phyloP scores from a whole-genome alignment of 2,888 invertebrate species.

The Aspidiotus destructor region DNA sequence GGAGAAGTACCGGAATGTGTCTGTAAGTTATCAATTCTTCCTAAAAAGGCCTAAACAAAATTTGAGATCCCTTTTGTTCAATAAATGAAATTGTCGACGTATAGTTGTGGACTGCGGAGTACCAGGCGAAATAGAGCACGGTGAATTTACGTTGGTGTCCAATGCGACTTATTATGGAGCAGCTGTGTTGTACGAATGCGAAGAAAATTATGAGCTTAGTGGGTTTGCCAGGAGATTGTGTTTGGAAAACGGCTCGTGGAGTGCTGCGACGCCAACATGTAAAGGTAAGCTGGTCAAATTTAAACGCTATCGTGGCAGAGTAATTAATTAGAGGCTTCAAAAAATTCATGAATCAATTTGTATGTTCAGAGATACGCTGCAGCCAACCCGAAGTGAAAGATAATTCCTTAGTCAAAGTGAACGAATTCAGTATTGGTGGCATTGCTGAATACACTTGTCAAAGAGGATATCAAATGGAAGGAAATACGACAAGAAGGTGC shows the following conservation, averaged over 20 bases:
- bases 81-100: background rate
- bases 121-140: slow-evolving; percentile 61
- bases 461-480: slow-evolving; percentile 67
- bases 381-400: slow-evolving; percentile 55
- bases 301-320: no score
- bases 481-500: slow-evolving; percentile 68
- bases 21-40: slow-evolving; percentile 53
- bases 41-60: background rate
- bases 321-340: background rate
- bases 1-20: slow-evolving; percentile 72
- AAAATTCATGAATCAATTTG: background rate
- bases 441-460: slow-evolving; percentile 71
- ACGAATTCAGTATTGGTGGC: slow-evolving; percentile 65
- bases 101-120: slow-evolving; percentile 77
- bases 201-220: slow-evolving; percentile 66
- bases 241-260: slow-evolving; percentile 84
- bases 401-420: slow-evolving; percentile 48
- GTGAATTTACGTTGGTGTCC: slow-evolving; percentile 67
- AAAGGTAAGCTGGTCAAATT: slow-evolving; percentile 48
- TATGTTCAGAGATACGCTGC: slow-evolving; percentile 60
- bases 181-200: slow-evolving; percentile 72
- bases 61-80: background rate
- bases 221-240: slow-evolving; percentile 75
- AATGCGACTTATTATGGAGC: slow-evolving; percentile 85
- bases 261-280: slow-evolving; percentile 70